Conservation (phyloP, 2,113 vertebrate species). For the Syrmaticus mikado region DNA sequence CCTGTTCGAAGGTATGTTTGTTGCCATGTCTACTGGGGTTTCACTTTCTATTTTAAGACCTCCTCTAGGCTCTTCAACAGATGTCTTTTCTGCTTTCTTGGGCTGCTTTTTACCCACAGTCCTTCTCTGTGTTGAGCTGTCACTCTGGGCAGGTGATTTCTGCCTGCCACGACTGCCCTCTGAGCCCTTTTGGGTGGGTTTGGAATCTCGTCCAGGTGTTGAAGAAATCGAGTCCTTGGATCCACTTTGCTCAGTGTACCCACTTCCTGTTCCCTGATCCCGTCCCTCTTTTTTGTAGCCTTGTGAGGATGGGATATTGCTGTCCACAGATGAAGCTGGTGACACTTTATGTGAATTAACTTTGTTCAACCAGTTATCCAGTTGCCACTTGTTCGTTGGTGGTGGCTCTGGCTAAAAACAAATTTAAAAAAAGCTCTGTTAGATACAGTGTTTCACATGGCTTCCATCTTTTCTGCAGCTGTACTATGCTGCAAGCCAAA, state of each 20-base stretch:
- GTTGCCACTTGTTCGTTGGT: constrained; percentile 95
- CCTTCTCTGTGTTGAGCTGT: constrained; percentile 84
- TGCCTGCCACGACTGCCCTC: constrained; percentile 90
- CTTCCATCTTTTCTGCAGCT: background rate
- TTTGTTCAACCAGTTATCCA: constrained; percentile 99
- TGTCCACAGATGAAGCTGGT: constrained; percentile 94
- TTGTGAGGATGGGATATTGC: constrained; percentile 88
- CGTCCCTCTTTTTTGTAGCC: constrained; percentile 94
- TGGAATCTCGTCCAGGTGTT: constrained; percentile 87
- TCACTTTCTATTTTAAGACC: constrained; percentile 95
- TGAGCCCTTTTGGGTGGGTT: constrained; percentile 88
- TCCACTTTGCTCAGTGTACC: constrained; percentile 85
- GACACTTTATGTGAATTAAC: constrained; percentile 91
- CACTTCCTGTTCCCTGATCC: constrained; percentile 83
- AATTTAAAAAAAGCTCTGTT: background rate
- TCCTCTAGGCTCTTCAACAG: constrained; percentile 91
- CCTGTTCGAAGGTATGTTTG: constrained; percentile 85
- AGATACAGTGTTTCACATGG: background rate
- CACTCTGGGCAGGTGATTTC: constrained; percentile 95
- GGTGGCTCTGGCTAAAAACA: constrained; percentile 90
- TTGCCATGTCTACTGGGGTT: constrained; percentile 87
- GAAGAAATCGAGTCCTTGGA: constrained; percentile 88
- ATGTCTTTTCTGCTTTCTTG: constrained; percentile 93
- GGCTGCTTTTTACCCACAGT: constrained; percentile 95
- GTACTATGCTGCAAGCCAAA: background rate